Evolutionary conservation across 2,888 invertebrate species (phyloP), one percentile per base, ranked within the genome.

Genomic region (Drosophila multiciliata): DNA sequence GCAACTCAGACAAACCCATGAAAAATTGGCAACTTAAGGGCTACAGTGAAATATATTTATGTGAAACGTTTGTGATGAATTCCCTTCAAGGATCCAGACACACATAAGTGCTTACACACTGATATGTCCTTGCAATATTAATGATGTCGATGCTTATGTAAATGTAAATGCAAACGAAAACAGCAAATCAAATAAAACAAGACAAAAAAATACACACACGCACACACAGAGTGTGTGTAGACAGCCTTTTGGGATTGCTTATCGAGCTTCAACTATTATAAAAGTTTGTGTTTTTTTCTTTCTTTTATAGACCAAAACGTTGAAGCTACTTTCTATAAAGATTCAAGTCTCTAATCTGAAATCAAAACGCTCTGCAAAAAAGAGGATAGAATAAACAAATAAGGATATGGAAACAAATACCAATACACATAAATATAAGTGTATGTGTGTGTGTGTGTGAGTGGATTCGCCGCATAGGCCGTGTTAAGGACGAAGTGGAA

Each of bases 81-180:
- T 15, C 26, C 23, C 45, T 23, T 15, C 8, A 23, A 23, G 45
- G 45, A 45, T 15, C 4, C 23, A 4, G 23, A 4, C 65, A 48
- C 17, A 49, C 50, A 59, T 26, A 33, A 73, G 67, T 78, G 80
- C 69, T 77, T 71, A 68, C 62, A 66, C 71, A 82, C 71, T 78
- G 82, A 80, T 70, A 78, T 71, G 69, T 73, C 66, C 70, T 62
- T 74, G 66, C 80, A 87, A 88, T 86, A 86, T 85, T 87, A 88
- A 88, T 83, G 88, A 84, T 83, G 82, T 79, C 68, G 77, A 74
- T 82, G 82, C 80, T 79, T 76, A 87, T 87, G 87, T 79, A 54
- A 53, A 53, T 54, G 73, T 66, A 77, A 80, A 82, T 79, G 72
- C 70, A 48, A 75, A 66, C 42, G 72, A 65, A 82, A 79, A 67